phyloP scores from a whole-genome alignment of 2,797 vertebrate species.

The Ptychobarbus kaznakovi region DNA sequence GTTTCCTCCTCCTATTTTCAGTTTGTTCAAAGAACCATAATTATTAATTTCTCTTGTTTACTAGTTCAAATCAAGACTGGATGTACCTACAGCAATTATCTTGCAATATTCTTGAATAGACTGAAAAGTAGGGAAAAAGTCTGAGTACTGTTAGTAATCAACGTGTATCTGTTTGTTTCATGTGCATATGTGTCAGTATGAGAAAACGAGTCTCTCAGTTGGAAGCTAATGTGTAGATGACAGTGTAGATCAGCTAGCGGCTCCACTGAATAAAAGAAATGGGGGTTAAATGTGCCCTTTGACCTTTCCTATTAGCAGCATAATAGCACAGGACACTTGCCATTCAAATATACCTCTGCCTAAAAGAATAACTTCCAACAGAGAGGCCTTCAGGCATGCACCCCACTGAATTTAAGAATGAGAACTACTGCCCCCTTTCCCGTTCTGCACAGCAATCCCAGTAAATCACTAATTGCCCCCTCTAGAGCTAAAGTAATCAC shows the following conservation, averaged over 20 bases:
- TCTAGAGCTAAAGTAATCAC: conserved; percentile 25
- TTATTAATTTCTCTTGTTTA: neutral
- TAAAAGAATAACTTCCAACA: conserved; percentile 53
- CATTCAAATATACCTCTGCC: conserved; percentile 48
- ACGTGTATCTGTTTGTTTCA: conserved; percentile 17
- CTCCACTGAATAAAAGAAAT: conserved; percentile 34
- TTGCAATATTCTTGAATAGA: neutral
- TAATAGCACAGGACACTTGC: conserved; percentile 52
- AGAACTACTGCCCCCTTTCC: conserved; percentile 23
- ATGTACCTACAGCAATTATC: neutral
- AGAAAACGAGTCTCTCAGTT: conserved; percentile 46
- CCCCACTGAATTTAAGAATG: conserved; percentile 48
- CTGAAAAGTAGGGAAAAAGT: neutral
- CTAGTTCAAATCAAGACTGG: neutral
- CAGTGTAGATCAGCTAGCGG: conserved; percentile 46
- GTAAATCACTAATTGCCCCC: conserved; percentile 44
- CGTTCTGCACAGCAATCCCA: conserved; percentile 7
- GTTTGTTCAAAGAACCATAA: conserved; percentile 2
- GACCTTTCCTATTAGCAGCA: conserved; percentile 54
- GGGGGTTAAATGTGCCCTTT: conserved; percentile 51
- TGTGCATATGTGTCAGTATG: conserved; percentile 22
- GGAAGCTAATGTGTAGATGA: conserved; percentile 51
- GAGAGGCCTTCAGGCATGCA: conserved; percentile 58
- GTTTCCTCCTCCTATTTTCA: neutral
- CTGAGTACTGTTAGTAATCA: conserved; percentile 18